Conservation (phyloP, 2,113 vertebrate species). For the Scortum barcoo region DNA sequence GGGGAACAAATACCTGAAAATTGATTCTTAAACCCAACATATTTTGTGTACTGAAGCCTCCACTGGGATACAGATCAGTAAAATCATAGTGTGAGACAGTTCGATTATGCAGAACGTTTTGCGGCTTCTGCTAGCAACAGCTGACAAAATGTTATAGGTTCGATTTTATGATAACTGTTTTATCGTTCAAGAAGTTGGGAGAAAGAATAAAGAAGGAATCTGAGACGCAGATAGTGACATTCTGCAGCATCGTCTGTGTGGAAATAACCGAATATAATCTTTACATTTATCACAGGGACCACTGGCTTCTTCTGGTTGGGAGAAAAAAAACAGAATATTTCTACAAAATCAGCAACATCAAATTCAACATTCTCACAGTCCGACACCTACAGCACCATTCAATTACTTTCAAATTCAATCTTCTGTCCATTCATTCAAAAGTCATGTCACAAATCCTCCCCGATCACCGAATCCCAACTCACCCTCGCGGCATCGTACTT, state of each 20-base stretch:
- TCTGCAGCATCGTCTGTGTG: conserved; percentile 8
- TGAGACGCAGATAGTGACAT: neutral
- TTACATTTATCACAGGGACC: neutral
- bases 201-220: neutral
- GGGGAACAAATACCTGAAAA: conserved; percentile 49
- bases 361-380: neutral
- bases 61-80: neutral
- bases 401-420: neutral
- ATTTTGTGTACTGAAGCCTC: conserved; percentile 4
- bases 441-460: neutral
- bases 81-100: conserved; percentile 3
- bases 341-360: neutral
- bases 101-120: conserved; percentile 1
- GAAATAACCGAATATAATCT: conserved; percentile 13
- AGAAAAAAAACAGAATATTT: neutral
- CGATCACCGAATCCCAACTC: conserved; percentile 15
- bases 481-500: conserved; percentile 92
- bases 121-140: conserved; percentile 8
- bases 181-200: conserved; percentile 11
- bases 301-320: neutral
- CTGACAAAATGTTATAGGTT: conserved; percentile 5
- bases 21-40: neutral
- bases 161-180: conserved; percentile 9
- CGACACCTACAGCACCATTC: neutral
- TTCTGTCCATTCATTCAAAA: neutral